Evolutionary conservation across 2,113 vertebrate genomes (phyloP), one percentile per base, ranked within the genome.

Genomic region (Pheucticus melanocephalus): DNA sequence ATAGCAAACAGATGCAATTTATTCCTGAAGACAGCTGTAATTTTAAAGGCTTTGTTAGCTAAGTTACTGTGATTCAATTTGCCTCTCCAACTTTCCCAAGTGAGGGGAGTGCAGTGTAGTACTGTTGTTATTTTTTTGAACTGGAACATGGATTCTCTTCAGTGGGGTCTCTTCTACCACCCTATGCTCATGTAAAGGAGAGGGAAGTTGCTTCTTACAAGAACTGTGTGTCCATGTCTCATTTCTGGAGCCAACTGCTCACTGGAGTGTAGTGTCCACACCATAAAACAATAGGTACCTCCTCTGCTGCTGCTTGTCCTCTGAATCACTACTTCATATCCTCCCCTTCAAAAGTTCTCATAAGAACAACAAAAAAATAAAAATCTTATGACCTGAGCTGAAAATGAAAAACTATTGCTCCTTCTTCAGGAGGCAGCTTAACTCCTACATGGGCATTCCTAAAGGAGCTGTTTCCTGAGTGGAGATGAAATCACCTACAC

Each of bases 401-500:
- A 83, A 84, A 78, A 69, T 47, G 15, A 72, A 64, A 66, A 87
- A 12, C 11, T 19, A 24, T 12, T 12, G 25, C 31, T 56, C 17
- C 31, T 80, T 5, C 35, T 75, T 78, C 60, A 89, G 61, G 40
- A 59, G n/a, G 47, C 56, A 71, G 44, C 48, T 82, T 27, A 40
- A 30, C 53, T 88, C 86, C 86, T 90, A 33, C 50, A 15, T 15
- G 56, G 71, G 42, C 56, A 77, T 88, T 91, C 84, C 39, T 69
- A 35, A 44, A 0, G 6, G 44, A 66, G 45, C 37, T 68, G 6
- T 53, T 84, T 42, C 61, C 61, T 45, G 22, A 24, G 37, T 31
- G 19, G 44, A 70, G 79, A 82, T 86, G 64, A 64, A 89, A 64
- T 88, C 81, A 75, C n/a, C 40, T 71, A 24, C 24, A 37, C 20